Evolutionary conservation across 2,888 invertebrate species (phyloP).

Genomic region (Arrhopalites spinosus): DNA sequence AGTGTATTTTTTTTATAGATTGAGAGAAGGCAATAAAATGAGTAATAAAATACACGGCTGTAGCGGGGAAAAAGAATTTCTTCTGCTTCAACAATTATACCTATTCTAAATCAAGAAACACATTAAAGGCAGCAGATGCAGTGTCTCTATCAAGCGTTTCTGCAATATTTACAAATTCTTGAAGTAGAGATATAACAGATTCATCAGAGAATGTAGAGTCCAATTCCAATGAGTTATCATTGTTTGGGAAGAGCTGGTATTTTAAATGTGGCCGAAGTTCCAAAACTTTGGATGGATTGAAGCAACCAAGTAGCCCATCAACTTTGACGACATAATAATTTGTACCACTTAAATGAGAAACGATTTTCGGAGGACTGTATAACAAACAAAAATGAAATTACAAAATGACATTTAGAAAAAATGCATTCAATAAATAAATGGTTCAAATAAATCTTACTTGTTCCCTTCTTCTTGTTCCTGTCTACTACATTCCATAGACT

Average conservation of each 20-base stretch:
- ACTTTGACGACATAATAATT: constrained; percentile 31
- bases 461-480: no score
- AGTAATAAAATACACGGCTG: no score
- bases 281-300: constrained; percentile 23
- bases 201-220: background rate
- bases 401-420: background rate
- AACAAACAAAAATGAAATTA: no score
- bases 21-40: no score
- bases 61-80: no score
- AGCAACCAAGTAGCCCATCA: constrained; percentile 32
- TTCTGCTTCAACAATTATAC: no score
- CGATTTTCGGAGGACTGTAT: background rate
- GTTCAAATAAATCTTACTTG: no score
- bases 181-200: background rate
- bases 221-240: background rate
- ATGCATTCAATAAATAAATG: no score
- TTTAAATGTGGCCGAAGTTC: constrained; percentile 2
- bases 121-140: constrained; percentile 15
- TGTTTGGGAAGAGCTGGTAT: background rate
- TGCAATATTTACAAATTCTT: constrained; percentile 20
- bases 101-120: constrained; percentile 10
- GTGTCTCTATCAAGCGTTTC: constrained; percentile 6
- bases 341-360: background rate
- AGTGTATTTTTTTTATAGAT: no score
- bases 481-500: no score